Percentiles rank a stretch among this genome's conserved stretches.
These are phyloP conservation scores for Holacanthus passer DNA, from an alignment of 2,113 vertebrate genomes.

Conservation along the genomic window DNA sequence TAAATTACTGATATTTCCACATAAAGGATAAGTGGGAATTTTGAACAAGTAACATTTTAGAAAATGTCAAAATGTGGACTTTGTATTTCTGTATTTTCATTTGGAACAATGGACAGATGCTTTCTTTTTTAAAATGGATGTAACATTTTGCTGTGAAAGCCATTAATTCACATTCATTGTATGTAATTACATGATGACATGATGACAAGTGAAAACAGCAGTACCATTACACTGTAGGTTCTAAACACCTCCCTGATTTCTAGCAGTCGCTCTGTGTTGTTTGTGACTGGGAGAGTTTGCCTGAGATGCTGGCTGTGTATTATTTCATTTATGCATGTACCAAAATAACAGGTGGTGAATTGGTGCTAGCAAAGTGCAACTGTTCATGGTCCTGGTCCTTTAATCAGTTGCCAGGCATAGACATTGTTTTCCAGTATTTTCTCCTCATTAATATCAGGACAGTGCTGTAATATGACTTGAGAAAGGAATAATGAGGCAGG, in stretches of 20 bases:
- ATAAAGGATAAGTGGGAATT: background rate
- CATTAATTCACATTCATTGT: background rate
- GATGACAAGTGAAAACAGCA: background rate
- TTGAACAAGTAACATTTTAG: background rate
- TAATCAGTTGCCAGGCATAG: constrained; percentile 5
- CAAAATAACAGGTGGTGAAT: constrained; percentile 26
- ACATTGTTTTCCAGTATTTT: constrained; percentile 18
- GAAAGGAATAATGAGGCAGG: background rate
- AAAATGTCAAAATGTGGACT: background rate
- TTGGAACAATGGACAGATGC: background rate
- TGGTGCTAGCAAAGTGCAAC: constrained; percentile 20
- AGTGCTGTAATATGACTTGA: background rate
- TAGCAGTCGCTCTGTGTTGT: background rate
- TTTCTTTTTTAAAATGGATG: background rate
- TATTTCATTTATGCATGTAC: constrained; percentile 12
- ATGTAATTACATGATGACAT: background rate
- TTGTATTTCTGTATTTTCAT: background rate
- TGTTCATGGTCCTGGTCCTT: constrained; percentile 10
- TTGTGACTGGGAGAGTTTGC: constrained; percentile 20
- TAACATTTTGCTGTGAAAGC: background rate
- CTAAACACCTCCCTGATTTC: background rate
- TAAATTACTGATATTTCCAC: background rate
- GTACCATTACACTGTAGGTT: background rate
- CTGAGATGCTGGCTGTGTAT: background rate
- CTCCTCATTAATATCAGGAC: background rate